phyloP scores from a whole-genome alignment of 2,797 vertebrate genomes.

The Erithacus rubecula region DNA sequence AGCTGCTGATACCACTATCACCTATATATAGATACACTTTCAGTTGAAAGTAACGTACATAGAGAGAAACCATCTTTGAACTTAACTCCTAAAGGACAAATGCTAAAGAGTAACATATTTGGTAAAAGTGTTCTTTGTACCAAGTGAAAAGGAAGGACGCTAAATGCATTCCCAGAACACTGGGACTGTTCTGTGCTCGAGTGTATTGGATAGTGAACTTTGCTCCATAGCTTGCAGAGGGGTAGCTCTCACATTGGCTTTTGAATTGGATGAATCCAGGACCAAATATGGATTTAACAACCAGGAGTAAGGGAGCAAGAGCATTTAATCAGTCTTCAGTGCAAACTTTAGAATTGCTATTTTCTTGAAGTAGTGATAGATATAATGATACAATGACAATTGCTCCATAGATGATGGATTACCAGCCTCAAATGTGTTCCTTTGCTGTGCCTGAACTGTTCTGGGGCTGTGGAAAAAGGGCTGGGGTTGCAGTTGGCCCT shows the following conservation, averaged over 20 bases:
- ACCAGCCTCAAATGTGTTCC: not conserved
- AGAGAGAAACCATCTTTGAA: not conserved
- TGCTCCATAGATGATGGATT: not conserved
- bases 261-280: not conserved
- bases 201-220: not conserved
- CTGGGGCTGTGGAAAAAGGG: not conserved
- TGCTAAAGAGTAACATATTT: not conserved
- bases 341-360: accelerated
- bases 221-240: not conserved
- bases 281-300: not conserved
- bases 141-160: not conserved
- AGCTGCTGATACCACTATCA: not conserved
- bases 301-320: not conserved
- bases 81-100: not conserved
- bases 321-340: not conserved
- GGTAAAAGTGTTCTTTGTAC: not conserved
- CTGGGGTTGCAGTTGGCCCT: not conserved
- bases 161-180: not conserved
- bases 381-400: not conserved
- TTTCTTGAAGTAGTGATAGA: not conserved
- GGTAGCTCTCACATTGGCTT: not conserved
- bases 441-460: not conserved
- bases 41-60: not conserved
- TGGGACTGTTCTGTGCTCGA: not conserved
- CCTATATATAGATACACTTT: not conserved